Conservation (phyloP, 2,888 invertebrate species). For the Pristionchus mayeri region DNA sequence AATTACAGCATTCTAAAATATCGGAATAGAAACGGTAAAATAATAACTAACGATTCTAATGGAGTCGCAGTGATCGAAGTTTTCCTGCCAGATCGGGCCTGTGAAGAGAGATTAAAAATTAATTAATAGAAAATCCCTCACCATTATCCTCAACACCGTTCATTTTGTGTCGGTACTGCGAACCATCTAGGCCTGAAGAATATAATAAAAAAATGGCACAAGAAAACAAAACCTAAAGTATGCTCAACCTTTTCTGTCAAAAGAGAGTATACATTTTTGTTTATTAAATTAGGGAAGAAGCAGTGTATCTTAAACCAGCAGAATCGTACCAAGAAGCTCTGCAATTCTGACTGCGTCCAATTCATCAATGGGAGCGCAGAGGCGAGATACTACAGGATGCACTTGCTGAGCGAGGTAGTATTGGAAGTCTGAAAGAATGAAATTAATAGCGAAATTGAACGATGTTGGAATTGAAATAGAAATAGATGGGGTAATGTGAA, state of each 20-base stretch:
- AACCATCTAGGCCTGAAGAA: slow-evolving; percentile 27
- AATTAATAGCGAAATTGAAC: too few relatives aligned
- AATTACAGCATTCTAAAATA: neutral
- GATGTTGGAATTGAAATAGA: too few relatives aligned
- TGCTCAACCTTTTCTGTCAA: neutral
- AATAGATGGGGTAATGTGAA: neutral
- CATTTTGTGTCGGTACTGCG: slow-evolving; percentile 19
- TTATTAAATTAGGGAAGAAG: neutral
- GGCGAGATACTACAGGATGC: slow-evolving; percentile 93
- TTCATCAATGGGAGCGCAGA: slow-evolving; percentile 95
- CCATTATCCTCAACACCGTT: neutral
- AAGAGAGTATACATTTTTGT: too few relatives aligned
- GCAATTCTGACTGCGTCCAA: slow-evolving; percentile 92
- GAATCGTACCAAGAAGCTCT: slow-evolving; percentile 84
- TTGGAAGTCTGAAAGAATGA: slow-evolving; percentile 82
- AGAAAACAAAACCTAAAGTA: neutral
- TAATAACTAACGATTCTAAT: slow-evolving; percentile 54
- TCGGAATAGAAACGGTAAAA: neutral
- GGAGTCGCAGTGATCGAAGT: slow-evolving; percentile 62
- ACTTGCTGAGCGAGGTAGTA: slow-evolving; percentile 96
- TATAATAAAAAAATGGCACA: neutral
- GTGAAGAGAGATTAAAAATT: neutral
- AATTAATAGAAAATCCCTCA: neutral
- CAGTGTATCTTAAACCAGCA: neutral
- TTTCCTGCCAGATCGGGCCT: slow-evolving; percentile 33